Conservation (phyloP, 2,888 invertebrate genomes). For the Cheilosia urbana region DNA sequence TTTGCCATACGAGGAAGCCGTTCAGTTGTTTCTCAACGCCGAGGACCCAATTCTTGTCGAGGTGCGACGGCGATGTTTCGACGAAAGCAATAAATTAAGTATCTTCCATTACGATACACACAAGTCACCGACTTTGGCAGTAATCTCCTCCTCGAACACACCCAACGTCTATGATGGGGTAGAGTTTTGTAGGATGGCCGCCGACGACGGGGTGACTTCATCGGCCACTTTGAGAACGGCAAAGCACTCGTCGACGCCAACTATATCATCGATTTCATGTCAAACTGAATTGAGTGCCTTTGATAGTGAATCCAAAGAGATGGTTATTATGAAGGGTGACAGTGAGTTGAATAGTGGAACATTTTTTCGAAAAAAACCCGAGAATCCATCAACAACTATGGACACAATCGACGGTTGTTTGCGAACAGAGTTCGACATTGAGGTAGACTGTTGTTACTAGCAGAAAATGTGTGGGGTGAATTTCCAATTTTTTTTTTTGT, state of each 20-base stretch:
- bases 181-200: slow-evolving; percentile 20
- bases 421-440: slow-evolving; percentile 84
- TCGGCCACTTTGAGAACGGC: slow-evolving; percentile 8
- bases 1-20: slow-evolving; percentile 86
- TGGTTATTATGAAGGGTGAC: slow-evolving; percentile 9
- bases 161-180: slow-evolving; percentile 12
- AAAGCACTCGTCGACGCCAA: slow-evolving; percentile 7
- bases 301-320: slow-evolving; percentile 29
- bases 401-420: slow-evolving; percentile 82
- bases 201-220: not conserved
- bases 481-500: not conserved
- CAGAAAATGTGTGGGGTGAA: not conserved
- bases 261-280: slow-evolving; percentile 63
- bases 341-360: slow-evolving; percentile 13
- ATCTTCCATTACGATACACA: slow-evolving; percentile 60
- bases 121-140: slow-evolving; percentile 55
- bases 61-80: slow-evolving; percentile 83
- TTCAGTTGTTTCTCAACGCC: slow-evolving; percentile 85
- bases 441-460: slow-evolving; percentile 80
- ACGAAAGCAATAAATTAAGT: slow-evolving; percentile 63
- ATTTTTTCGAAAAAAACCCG: slow-evolving; percentile 26
- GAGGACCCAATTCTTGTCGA: slow-evolving; percentile 86
- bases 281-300: slow-evolving; percentile 71
- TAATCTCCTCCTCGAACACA: slow-evolving; percentile 50
- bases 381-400: slow-evolving; percentile 7